Conservation (phyloP, 2,113 vertebrate genomes). For the Zosterops japonicus region DNA sequence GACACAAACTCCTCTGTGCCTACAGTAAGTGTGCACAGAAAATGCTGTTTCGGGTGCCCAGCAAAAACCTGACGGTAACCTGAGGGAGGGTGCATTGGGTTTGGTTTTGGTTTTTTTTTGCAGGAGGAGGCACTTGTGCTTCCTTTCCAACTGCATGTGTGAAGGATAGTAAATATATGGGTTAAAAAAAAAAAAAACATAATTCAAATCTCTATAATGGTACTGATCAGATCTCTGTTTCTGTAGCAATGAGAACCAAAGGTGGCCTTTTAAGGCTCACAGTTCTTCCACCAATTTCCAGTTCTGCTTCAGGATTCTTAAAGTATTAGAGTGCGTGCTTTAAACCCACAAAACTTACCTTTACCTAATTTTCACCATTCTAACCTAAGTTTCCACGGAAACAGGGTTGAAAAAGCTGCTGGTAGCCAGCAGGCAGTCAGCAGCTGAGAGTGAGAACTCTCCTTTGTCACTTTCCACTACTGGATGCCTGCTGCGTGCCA, state of each 20-base stretch:
- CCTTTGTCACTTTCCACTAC: conserved; percentile 73
- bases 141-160: not conserved
- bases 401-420: conserved; percentile 68
- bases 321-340: conserved; percentile 66
- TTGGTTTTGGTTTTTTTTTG: not conserved
- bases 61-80: not conserved
- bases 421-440: conserved; percentile 72
- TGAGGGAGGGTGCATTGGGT: not conserved
- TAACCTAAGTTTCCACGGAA: conserved; percentile 75
- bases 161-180: conserved; percentile 22
- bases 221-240: conserved; percentile 62
- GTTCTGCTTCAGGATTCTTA: conserved; percentile 58
- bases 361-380: conserved; percentile 74
- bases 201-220: conserved; percentile 21
- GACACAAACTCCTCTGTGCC: not conserved
- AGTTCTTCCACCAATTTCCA: conserved; percentile 60
- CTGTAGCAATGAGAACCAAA: conserved; percentile 59
- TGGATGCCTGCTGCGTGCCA: conserved; percentile 70
- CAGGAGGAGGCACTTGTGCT: not conserved
- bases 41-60: not conserved
- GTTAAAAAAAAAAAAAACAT: not conserved
- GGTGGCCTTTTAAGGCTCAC: conserved; percentile 58
- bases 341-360: conserved; percentile 72
- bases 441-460: conserved; percentile 73
- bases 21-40: not conserved